Base-by-base conservation (phyloP, 2,113 vertebrate species). In the Myxocyprinus asiaticus region DNA sequence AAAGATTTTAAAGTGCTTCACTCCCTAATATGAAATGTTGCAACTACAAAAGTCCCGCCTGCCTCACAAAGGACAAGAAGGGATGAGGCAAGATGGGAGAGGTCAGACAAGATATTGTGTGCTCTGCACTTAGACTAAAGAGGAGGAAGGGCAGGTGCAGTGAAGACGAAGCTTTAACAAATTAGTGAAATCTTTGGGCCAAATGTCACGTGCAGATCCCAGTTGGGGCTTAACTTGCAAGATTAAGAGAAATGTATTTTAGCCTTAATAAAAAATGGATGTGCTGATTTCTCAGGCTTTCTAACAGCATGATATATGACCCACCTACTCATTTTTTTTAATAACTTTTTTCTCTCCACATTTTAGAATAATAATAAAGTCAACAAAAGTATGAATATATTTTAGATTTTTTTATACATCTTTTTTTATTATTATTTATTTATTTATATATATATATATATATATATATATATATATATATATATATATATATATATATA, bases 21-120 rank as follows among this genome's bases (percentile, higher is more conserved):
- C 70, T 61, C 78, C 66, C 79, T 73, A 47, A 81, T 78, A 78
- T n/a, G n/a, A n/a, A n/a, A 72, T 84, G 69, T 82, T 79, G 63
- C 9, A 45, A 15, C 55, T 80, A 78, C 76, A 85, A 84, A 83
- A 79, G 64, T 59, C 82, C 81, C 83, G 82, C 86, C 80, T 86
- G 75, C 55, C 77, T 55, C 33, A 69, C 59, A 59, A 81, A 78
- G 75, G 67, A 81, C 44, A 76, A 53, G 78, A 77, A 14, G 70
- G 67, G 75, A 86, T 6, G 6, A 62, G 47, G 66, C 7, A 33
- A 51, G 80, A 77, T 62, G 63, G 73, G 75, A 62, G 15, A 76
- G 82, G 78, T 79, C 80, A 84, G 75, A 77, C 66, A 7, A 59
- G 74, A 80, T 68, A 70, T 76, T 50, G 78, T 81, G 61, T 33